A percentile compares a stretch with the other conserved stretches of the same genome.
Conservation (phyloP, 2,888 invertebrate genomes). For the Caenorhabditis sp. region DNA sequence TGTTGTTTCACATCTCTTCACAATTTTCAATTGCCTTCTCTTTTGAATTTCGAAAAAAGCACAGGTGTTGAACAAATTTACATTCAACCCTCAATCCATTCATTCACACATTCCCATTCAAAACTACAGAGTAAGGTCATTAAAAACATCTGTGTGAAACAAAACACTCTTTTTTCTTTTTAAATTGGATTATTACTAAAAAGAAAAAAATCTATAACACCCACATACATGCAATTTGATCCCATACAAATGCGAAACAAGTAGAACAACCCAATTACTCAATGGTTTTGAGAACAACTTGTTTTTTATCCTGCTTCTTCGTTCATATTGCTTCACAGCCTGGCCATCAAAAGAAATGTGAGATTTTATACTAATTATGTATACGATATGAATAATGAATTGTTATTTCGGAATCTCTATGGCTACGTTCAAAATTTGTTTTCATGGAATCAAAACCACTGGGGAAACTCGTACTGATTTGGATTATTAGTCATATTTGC, state of each 20-base stretch:
- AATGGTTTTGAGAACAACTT: not conserved
- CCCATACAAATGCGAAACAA: not conserved
- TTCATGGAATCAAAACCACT: too few species aligned
- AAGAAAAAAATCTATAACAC: not conserved
- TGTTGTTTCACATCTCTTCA: not conserved
- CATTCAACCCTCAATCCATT: not conserved
- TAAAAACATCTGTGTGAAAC: not conserved
- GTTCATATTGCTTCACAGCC: too few species aligned
- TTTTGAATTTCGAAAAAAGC: not conserved
- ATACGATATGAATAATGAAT: not conserved
- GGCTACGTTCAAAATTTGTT: not conserved
- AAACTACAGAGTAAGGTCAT: not conserved
- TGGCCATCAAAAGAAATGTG: too few species aligned
- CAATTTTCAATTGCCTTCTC: not conserved
- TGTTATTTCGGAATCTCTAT: not conserved
- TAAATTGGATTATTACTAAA: not conserved
- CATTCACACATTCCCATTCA: not conserved
- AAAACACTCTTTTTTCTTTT: not conserved
- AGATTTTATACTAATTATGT: too few species aligned
- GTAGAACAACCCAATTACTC: not conserved
- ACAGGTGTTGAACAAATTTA: slow-evolving; percentile 2
- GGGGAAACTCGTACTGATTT: too few species aligned
- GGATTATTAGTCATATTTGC: too few species aligned
- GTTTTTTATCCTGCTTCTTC: not conserved
- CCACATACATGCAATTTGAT: not conserved